A percentile compares a stretch with the other conserved stretches of the same genome.
phyloP scores from a whole-genome alignment of 2,888 invertebrate genomes.

The Drosophila paracracens region DNA sequence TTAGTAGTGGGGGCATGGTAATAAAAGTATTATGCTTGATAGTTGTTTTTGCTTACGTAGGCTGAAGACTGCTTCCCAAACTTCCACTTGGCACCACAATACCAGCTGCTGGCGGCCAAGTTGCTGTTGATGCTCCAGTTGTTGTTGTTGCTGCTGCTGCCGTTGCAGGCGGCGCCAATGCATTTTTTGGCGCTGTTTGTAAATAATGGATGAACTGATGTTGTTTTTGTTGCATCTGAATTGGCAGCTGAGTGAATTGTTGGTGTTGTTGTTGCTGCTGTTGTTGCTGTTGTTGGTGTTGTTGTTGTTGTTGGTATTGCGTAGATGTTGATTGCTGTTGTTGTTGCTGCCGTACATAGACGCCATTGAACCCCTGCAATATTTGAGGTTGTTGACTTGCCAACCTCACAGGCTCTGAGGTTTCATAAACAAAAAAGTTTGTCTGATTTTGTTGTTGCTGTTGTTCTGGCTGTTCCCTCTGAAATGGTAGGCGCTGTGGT shows the following conservation, averaged over 20 bases:
- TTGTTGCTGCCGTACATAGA: conserved; percentile 61
- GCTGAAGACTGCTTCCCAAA: conserved; percentile 35
- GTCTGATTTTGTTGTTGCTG: conserved; percentile 37
- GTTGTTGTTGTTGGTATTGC: conserved; percentile 43
- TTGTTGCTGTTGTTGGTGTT: not conserved
- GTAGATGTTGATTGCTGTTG: conserved; percentile 31
- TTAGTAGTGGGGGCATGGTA: not conserved
- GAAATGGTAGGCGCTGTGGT: conserved; percentile 24
- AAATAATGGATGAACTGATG: conserved; percentile 30
- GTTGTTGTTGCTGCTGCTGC: conserved; percentile 14
- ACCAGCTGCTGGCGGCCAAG: conserved; percentile 10
- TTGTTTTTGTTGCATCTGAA: conserved; percentile 17
- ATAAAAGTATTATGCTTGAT: conserved; percentile 49
- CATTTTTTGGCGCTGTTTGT: conserved; percentile 49
- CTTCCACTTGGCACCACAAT: conserved; percentile 30
- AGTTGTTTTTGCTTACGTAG: conserved; percentile 59
- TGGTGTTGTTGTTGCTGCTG: conserved; percentile 14
- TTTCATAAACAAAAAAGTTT: conserved; percentile 71
- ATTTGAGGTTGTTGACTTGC: conserved; percentile 75
- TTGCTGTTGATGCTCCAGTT: conserved; percentile 16
- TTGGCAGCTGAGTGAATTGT: conserved; percentile 20
- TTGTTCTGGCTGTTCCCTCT: conserved; percentile 30
- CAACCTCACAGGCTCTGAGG: conserved; percentile 39
- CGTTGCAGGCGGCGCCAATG: conserved; percentile 41
- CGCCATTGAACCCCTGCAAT: conserved; percentile 73